phyloP scores from a whole-genome alignment of 37 sponge, comb jelly and placozoan species.

The Ephydatia muelleri region DNA sequence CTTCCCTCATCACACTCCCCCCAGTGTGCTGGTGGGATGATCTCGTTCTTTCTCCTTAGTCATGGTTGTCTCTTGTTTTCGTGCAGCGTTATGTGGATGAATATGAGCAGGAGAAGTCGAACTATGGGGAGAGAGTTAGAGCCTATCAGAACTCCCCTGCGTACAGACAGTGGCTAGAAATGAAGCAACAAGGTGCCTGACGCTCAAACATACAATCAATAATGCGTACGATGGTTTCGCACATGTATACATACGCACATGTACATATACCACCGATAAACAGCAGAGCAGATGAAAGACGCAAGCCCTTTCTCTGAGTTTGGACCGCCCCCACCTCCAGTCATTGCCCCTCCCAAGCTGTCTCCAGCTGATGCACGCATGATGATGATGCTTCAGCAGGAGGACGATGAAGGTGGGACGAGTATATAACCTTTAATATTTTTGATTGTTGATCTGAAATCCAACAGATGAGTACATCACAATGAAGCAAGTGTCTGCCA shows the following conservation, averaged over 20 bases:
- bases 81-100: constrained; percentile 75
- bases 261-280: no score
- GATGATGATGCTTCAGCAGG: constrained; percentile 54
- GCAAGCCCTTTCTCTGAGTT: constrained; percentile 7
- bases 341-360: constrained; percentile 37
- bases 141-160: constrained; percentile 71
- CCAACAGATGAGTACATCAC: constrained; percentile 70
- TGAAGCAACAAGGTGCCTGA: constrained; percentile 59
- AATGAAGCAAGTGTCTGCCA: constrained; percentile 72
- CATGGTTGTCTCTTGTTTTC: neutral
- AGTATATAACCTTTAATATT: neutral
- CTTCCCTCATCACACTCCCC: neutral
- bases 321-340: constrained; percentile 36
- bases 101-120: constrained; percentile 80
- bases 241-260: neutral
- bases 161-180: constrained; percentile 72
- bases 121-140: constrained; percentile 77
- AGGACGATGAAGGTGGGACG: constrained; percentile 75
- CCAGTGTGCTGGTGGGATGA: no score
- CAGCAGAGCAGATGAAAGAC: constrained; percentile 28
- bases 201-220: neutral
- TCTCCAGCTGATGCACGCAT: constrained; percentile 26
- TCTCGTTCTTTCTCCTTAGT: neutral
- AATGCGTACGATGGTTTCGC: neutral
- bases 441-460: neutral